These are phyloP conservation scores for Lontra canadensis DNA, from an alignment of 2,113 vertebrate species.

Conservation along the genomic window DNA sequence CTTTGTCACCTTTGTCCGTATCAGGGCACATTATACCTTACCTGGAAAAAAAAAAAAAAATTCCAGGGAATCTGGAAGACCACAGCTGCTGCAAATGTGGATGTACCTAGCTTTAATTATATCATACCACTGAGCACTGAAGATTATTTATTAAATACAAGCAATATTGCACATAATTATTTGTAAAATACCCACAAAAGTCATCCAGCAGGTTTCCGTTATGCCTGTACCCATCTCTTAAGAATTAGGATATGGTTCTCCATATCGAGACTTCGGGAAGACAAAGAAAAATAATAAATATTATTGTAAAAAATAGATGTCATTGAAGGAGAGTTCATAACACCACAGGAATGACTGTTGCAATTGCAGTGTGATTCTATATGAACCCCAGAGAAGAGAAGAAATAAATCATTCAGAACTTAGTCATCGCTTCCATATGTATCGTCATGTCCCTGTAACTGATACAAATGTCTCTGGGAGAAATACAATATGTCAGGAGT, in stretches of 20 bases:
- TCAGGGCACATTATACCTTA: not conserved
- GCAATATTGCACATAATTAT: not conserved
- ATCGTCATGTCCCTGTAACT: not conserved
- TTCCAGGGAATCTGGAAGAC: not conserved
- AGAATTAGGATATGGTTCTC: conserved; percentile 41
- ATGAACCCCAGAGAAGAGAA: conserved; percentile 47
- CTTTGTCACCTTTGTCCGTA: not conserved
- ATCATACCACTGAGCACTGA: not conserved
- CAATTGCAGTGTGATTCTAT: not conserved
- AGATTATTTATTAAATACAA: not conserved
- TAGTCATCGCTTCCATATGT: conserved; percentile 25
- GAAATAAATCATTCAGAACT: conserved; percentile 27
- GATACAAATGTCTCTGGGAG: conserved; percentile 27
- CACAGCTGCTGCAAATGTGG: not conserved
- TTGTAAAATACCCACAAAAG: conserved; percentile 13
- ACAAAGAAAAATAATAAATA: conserved; percentile 9
- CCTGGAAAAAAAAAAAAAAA: not conserved
- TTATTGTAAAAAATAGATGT: conserved; percentile 46
- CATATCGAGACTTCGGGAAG: conserved; percentile 20
- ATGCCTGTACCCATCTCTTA: not conserved
- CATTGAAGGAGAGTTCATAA: conserved; percentile 41
- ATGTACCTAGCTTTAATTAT: not conserved
- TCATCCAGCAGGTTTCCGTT: not conserved
- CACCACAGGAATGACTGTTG: not conserved
- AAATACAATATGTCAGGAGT: conserved; percentile 58